Evolutionary conservation across 1,140 invertebrate species (phyloP), one percentile per base, ranked within the genome.

Genomic region (Littorina saxatilis): DNA sequence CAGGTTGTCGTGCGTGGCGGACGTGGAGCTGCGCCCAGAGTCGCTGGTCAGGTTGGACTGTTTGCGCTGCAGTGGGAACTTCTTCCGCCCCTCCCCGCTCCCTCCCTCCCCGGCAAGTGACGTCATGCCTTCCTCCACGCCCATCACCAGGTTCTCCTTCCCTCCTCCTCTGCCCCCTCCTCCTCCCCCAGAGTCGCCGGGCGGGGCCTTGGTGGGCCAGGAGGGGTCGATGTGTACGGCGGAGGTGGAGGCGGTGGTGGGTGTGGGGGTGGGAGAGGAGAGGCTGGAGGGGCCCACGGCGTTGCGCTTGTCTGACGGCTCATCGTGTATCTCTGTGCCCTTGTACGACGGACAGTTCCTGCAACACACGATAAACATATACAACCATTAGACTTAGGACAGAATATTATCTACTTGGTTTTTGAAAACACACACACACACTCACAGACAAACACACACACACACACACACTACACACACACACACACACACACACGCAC

Each of bases 31-130:
- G 11, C 88, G 82, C 27, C 88, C 90, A 0, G 89, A 91, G 81
- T 90, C 89, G 81, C 83, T 87, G 61, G 88, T 90, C 23, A 90
- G 85, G 85, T 89, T 91, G 29, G 89, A 90, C 81, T 84, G 84
- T 74, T 89, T 90, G 20, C 87, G 83, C 50, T 83, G 80, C n/a
- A 90, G 84, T 0, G 88, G 86, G 75, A 84, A 80, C 77, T 89
- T 90, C 43, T 39, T 37, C 29, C 43, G 40, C 9, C 55, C 39
- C 43, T 61, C 61, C 29, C 11, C 82, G 13, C 32, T 29, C 27
- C 13, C 52, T 50, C 74, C 61, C 9, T 29, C 58, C 11, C 52
- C 39, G 50, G 50, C 66, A 23, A 47, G 37, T 79, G 29, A 66
- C 55, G 61, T 52, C 77, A 63, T 58, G 39, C 37, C 23, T 29